These are phyloP conservation scores for Acrocephalus arundinaceus DNA, from an alignment of 2,113 vertebrate species.

Conservation along the genomic window DNA sequence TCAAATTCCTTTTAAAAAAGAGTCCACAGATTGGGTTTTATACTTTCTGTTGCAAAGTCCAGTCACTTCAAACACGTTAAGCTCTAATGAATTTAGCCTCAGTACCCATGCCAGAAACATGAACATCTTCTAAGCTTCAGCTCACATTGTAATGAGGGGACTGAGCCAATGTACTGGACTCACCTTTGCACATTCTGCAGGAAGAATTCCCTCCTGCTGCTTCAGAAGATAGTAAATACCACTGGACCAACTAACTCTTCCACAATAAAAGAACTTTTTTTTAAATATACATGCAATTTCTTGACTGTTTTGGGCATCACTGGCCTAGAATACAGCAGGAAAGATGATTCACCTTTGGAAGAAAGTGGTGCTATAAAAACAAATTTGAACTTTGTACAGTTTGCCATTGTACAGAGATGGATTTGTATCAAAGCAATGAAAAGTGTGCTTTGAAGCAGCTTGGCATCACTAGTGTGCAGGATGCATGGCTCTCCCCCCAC, in stretches of 20 bases:
- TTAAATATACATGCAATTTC: neutral
- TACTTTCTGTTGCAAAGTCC: neutral
- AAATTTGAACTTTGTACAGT: neutral
- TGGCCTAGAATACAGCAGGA: neutral
- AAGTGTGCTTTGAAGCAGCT: neutral
- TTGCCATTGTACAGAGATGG: neutral
- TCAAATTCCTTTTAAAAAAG: neutral
- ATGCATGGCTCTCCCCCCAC: neutral
- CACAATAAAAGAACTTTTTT: neutral
- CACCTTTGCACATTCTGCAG: neutral
- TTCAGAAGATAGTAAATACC: neutral
- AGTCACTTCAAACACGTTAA: neutral
- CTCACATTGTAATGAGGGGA: neutral
- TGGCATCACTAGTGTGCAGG: neutral
- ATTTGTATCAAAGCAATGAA: neutral
- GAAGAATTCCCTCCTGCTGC: neutral
- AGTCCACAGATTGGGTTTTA: neutral
- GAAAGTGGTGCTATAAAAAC: neutral
- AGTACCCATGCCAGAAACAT: neutral
- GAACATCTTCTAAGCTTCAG: neutral
- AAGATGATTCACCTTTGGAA: neutral
- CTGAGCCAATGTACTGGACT: neutral
- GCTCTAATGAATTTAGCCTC: neutral
- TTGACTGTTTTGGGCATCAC: neutral
- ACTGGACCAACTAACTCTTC: neutral